Conservation (phyloP, 1,140 invertebrate genomes). For the Thaumetopoea pityocampa region DNA sequence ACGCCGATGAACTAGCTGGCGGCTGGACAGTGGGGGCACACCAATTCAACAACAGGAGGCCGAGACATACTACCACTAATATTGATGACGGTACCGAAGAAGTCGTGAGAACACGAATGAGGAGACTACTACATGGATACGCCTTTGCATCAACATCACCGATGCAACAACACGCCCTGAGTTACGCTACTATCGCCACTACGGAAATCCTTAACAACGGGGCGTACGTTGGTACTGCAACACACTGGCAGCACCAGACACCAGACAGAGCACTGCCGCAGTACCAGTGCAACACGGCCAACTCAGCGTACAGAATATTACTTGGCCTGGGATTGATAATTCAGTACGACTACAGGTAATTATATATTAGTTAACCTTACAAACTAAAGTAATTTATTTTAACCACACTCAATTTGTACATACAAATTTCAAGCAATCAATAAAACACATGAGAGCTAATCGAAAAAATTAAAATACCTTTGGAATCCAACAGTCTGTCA, state of each 20-base stretch:
- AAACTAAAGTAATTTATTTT: too few relatives aligned
- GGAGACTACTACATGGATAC: conserved; percentile 1
- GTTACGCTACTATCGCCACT: not conserved
- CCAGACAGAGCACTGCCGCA: not conserved
- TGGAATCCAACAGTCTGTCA: too few relatives aligned
- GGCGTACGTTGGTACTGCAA: not conserved
- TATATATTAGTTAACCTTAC: too few relatives aligned
- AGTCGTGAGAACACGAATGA: not conserved
- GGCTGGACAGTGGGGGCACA: not conserved
- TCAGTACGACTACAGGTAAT: not conserved
- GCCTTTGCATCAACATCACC: not conserved
- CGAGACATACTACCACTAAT: not conserved
- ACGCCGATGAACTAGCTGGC: not conserved
- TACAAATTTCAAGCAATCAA: too few relatives aligned
- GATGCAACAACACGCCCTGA: conserved; percentile 1
- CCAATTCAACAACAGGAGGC: not conserved
- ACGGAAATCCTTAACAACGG: not conserved
- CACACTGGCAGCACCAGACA: not conserved
- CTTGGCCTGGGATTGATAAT: not conserved
- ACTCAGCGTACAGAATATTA: not conserved
- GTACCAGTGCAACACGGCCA: not conserved
- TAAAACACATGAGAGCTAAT: too few relatives aligned
- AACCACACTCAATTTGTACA: too few relatives aligned
- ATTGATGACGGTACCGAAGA: not conserved
- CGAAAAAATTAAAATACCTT: too few relatives aligned